A percentile compares a stretch with the other conserved stretches of the same genome.
These are phyloP conservation scores for Philereme transversata DNA, from an alignment of 2,888 invertebrate genomes.

Conservation along the genomic window DNA sequence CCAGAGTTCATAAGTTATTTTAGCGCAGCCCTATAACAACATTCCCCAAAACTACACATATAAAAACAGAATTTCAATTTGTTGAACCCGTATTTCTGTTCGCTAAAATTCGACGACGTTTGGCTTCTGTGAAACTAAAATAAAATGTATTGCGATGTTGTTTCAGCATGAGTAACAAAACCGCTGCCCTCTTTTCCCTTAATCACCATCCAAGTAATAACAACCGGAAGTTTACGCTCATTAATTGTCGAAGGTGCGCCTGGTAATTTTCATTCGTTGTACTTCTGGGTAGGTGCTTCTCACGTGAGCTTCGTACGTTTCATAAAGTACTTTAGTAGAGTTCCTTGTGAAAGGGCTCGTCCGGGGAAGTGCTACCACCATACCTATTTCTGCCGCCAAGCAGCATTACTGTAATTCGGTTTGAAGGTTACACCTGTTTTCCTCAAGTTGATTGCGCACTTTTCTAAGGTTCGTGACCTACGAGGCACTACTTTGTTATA, in stretches of 20 bases:
- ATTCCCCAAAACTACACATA: conserved; percentile 7
- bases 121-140: background rate
- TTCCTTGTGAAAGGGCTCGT: conserved; percentile 1
- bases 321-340: conserved; percentile 1
- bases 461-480: no score
- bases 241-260: conserved; percentile 57
- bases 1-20: conserved; percentile 2
- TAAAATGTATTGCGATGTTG: background rate
- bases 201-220: conserved; percentile 46
- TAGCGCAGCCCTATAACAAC: conserved; percentile 6
- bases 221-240: conserved; percentile 59
- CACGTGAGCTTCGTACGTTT: conserved; percentile 11
- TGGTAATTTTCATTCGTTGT: conserved; percentile 35
- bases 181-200: conserved; percentile 18
- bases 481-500: no score
- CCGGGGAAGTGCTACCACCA: no score
- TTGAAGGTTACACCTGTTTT: no score
- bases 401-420: no score
- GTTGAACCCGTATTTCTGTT: background rate
- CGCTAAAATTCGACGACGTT: background rate
- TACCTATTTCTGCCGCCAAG: no score
- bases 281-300: conserved; percentile 12
- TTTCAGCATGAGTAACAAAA: background rate
- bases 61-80: conserved; percentile 1
- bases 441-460: no score